Percentiles rank a stretch among this genome's conserved stretches.
phyloP scores from a whole-genome alignment of 2,113 vertebrate genomes.

The Microtus montanus region DNA sequence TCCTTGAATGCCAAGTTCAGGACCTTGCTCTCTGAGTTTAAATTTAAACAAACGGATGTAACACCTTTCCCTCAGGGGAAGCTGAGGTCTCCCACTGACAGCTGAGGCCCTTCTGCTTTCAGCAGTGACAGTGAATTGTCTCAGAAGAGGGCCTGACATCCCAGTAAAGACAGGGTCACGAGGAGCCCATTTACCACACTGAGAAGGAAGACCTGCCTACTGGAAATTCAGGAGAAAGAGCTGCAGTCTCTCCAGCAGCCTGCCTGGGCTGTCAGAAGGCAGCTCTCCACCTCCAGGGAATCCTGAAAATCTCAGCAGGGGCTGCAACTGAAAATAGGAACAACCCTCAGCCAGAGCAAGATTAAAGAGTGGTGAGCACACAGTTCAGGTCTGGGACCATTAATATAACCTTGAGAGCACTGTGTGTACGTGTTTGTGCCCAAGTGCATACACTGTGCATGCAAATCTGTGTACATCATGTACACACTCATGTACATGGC shows the following conservation, averaged over 20 bases:
- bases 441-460: too few relatives aligned
- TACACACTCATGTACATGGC: too few relatives aligned
- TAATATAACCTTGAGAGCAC: not conserved
- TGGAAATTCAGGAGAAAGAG: too few relatives aligned
- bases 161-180: not conserved
- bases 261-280: not conserved
- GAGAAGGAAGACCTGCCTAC: rapidly evolving
- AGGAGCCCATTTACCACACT: not conserved
- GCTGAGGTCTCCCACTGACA: not conserved
- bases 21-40: not conserved
- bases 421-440: not conserved
- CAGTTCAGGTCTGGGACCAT: not conserved
- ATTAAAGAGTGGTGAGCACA: rapidly evolving
- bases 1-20: not conserved
- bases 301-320: not conserved
- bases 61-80: not conserved
- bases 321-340: rapidly evolving
- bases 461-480: not conserved
- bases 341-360: too few relatives aligned
- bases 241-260: not conserved
- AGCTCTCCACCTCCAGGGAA: not conserved
- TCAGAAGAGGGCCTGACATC: not conserved
- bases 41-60: too few relatives aligned
- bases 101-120: not conserved
- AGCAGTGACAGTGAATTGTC: not conserved